These are phyloP conservation scores for Lepidurus apus DNA, from an alignment of 1,140 invertebrate species.

Conservation along the genomic window DNA sequence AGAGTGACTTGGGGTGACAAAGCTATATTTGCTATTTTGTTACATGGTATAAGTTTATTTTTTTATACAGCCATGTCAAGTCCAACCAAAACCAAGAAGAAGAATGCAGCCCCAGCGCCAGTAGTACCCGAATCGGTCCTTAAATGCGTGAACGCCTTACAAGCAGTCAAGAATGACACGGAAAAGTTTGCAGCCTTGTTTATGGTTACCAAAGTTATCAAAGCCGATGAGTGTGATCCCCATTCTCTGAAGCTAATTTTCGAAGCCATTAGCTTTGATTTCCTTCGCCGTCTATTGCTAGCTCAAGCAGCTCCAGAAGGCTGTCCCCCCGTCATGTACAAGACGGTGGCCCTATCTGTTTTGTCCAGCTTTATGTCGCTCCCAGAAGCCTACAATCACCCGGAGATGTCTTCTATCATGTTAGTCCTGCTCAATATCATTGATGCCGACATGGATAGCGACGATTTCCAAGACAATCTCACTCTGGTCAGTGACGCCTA, in stretches of 20 bases:
- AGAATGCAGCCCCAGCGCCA: slow-evolving; percentile 33
- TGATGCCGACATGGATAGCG: slow-evolving; percentile 65
- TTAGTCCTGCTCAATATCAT: slow-evolving; percentile 76
- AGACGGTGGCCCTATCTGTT: slow-evolving; percentile 79
- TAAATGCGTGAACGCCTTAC: slow-evolving; percentile 71
- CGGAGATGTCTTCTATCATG: slow-evolving; percentile 72
- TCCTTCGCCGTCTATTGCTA: slow-evolving; percentile 70
- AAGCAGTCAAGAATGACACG: slow-evolving; percentile 71
- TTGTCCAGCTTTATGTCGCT: slow-evolving; percentile 75
- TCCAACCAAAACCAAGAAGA: slow-evolving; percentile 40
- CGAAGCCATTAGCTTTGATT: slow-evolving; percentile 78
- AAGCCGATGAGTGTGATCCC: slow-evolving; percentile 67
- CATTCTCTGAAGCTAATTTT: slow-evolving; percentile 70
- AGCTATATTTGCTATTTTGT: neutral
- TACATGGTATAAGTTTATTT: slow-evolving; percentile 24
- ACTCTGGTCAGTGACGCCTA: slow-evolving; percentile 84
- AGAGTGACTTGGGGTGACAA: slow-evolving; percentile 17
- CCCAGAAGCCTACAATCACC: slow-evolving; percentile 67
- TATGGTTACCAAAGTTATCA: slow-evolving; percentile 81
- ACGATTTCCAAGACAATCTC: slow-evolving; percentile 71
- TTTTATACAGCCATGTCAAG: slow-evolving; percentile 10
- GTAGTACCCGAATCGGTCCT: slow-evolving; percentile 66
- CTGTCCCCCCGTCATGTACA: slow-evolving; percentile 78
- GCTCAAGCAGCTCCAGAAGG: slow-evolving; percentile 67
- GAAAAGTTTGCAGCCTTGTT: slow-evolving; percentile 86